A percentile compares a stretch with the other conserved stretches of the same genome.
Conservation (phyloP, 2,113 vertebrate species). For the Varanus salvator region DNA sequence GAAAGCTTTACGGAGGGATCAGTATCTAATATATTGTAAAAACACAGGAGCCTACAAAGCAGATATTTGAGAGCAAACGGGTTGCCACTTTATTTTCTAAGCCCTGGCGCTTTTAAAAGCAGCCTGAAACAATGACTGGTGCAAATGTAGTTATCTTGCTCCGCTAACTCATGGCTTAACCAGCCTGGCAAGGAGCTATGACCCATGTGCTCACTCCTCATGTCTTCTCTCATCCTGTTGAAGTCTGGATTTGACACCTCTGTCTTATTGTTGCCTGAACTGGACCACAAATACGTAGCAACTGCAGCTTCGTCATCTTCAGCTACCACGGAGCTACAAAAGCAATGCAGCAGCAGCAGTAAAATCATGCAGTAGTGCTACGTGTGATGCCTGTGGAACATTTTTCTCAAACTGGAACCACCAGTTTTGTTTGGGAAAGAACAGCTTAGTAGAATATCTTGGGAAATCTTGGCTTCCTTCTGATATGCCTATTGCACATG, state of each 20-base stretch:
- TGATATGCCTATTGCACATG: background rate
- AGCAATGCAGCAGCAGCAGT: background rate
- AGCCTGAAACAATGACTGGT: background rate
- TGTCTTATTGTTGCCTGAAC: background rate
- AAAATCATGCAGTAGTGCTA: background rate
- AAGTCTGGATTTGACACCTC: too few relatives aligned
- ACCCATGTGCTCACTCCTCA: background rate
- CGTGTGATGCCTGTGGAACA: too few relatives aligned
- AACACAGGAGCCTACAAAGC: too few relatives aligned
- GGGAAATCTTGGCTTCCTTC: background rate
- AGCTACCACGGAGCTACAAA: background rate
- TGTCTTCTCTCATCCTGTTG: background rate
- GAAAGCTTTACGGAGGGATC: background rate
- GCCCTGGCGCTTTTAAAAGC: background rate
- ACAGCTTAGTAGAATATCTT: background rate
- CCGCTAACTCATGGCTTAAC: background rate
- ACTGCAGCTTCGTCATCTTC: background rate
- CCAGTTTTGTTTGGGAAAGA: background rate
- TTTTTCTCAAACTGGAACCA: background rate
- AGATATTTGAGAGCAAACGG: background rate
- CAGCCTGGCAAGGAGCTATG: background rate
- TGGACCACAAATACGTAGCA: background rate
- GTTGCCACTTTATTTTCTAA: background rate
- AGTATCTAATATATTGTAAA: background rate
- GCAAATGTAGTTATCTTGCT: background rate